Percentiles rank a stretch among this genome's conserved stretches.
Evolutionary conservation across 1,140 invertebrate species (phyloP).

Genomic region (Drosophila bipectinata): DNA sequence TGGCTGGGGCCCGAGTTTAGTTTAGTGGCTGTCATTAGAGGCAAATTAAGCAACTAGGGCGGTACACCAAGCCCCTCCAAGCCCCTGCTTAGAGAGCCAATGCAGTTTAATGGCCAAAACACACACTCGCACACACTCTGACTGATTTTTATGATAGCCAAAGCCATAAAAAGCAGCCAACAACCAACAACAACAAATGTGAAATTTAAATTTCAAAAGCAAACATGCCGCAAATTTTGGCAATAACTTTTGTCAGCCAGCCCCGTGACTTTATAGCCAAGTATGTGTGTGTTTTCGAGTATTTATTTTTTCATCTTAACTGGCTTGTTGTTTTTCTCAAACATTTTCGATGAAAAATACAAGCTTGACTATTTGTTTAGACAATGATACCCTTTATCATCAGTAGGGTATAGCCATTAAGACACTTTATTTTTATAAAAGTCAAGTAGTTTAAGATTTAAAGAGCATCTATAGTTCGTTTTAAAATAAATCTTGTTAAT

Average conservation of each 20-base stretch:
- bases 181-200: conserved; percentile 54
- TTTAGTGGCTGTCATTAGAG: conserved; percentile 45
- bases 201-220: conserved; percentile 83
- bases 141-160: conserved; percentile 68
- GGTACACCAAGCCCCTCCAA: conserved; percentile 2
- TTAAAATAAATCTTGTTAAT: neutral
- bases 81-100: conserved; percentile 18
- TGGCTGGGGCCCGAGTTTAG: conserved; percentile 14
- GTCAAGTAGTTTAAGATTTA: neutral
- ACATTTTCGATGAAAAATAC: conserved; percentile 59
- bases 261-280: conserved; percentile 35
- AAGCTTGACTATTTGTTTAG: neutral
- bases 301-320: conserved; percentile 50
- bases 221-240: conserved; percentile 81
- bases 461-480: conserved; percentile 18
- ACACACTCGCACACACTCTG: conserved; percentile 17
- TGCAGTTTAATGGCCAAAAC: conserved; percentile 67
- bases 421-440: neutral
- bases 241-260: conserved; percentile 70
- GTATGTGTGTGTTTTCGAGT: conserved; percentile 33
- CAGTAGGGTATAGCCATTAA: neutral
- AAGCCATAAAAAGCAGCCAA: conserved; percentile 62
- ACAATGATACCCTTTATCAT: conserved; percentile 5
- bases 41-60: conserved; percentile 57
- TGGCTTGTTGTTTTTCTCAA: conserved; percentile 48